A percentile compares a stretch with the other conserved stretches of the same genome.
Conservation (phyloP, 2,888 invertebrate genomes). For the Parascotia fuliginaria region DNA sequence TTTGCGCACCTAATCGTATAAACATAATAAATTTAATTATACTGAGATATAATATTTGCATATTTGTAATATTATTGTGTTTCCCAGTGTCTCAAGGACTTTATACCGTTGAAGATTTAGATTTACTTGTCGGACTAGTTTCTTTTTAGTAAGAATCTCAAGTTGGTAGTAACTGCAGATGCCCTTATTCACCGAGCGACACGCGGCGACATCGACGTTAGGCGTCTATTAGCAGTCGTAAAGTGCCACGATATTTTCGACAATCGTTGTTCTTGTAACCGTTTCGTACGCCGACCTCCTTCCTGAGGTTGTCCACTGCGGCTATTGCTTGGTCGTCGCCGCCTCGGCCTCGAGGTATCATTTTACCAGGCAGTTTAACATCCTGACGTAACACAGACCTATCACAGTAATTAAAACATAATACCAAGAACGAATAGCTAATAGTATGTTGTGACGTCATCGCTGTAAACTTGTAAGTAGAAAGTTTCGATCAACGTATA, state of each 20-base stretch:
- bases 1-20: background rate
- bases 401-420: slow-evolving; percentile 31
- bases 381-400: slow-evolving; percentile 37
- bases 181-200: slow-evolving; percentile 1
- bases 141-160: slow-evolving; percentile 6
- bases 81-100: slow-evolving; percentile 5
- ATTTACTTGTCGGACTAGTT: background rate
- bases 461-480: slow-evolving; percentile 9
- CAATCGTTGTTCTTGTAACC: slow-evolving; percentile 41
- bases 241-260: slow-evolving; percentile 28
- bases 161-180: slow-evolving; percentile 8
- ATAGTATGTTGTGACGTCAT: slow-evolving; percentile 25
- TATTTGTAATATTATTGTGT: slow-evolving; percentile 1
- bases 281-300: slow-evolving; percentile 44
- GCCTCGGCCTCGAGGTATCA: slow-evolving; percentile 38
- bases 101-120: slow-evolving; percentile 4
- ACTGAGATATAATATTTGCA: background rate
- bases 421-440: slow-evolving; percentile 29
- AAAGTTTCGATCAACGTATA: slow-evolving; percentile 15
- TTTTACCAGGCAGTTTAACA: slow-evolving; percentile 17
- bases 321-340: slow-evolving; percentile 27
- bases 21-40: background rate
- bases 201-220: too few relatives aligned
- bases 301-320: slow-evolving; percentile 40
- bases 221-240: slow-evolving; percentile 20